Conservation (phyloP, 1,140 invertebrate genomes). For the Drosophila bocqueti region DNA sequence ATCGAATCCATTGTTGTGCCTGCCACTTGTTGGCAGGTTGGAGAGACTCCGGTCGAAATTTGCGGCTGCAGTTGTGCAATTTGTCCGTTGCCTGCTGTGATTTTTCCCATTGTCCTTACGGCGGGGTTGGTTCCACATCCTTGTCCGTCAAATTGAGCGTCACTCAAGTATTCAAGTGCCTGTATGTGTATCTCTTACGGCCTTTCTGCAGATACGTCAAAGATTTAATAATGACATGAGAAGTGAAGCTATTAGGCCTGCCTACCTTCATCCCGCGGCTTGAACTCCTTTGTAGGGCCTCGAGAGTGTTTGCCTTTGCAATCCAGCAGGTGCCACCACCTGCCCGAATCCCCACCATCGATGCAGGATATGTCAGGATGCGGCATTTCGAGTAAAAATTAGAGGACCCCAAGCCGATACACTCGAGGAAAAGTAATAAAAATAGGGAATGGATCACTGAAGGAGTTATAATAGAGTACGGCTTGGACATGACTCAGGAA, state of each 20-base stretch:
- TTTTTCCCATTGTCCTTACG: conserved; percentile 64
- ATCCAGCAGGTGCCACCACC: conserved; percentile 58
- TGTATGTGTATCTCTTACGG: conserved; percentile 55
- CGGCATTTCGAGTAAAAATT: conserved; percentile 53
- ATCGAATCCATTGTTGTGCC: conserved; percentile 58
- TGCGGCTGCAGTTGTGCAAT: conserved; percentile 67
- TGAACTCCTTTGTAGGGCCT: conserved; percentile 4
- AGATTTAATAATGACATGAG: conserved; percentile 83
- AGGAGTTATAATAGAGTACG: too few relatives aligned
- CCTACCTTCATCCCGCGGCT: conserved; percentile 20
- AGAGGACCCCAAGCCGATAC: conserved; percentile 26
- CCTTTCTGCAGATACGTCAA: conserved; percentile 68
- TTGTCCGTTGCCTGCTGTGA: conserved; percentile 69
- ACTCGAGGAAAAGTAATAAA: conserved; percentile 4
- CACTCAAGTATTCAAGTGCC: conserved; percentile 77
- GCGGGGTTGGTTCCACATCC: conserved; percentile 50
- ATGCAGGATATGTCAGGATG: conserved; percentile 31
- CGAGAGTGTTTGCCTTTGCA: conserved; percentile 68
- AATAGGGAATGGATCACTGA: background rate
- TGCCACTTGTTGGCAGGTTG: conserved; percentile 49
- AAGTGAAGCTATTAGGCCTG: conserved; percentile 69
- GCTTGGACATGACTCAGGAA: too few relatives aligned
- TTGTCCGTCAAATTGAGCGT: conserved; percentile 80
- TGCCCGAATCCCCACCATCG: conserved; percentile 15
- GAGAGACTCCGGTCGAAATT: conserved; percentile 23